Evolutionary conservation across 2,113 vertebrate species (phyloP), one percentile per base, ranked within the genome.

Genomic region (Myxocyprinus asiaticus): DNA sequence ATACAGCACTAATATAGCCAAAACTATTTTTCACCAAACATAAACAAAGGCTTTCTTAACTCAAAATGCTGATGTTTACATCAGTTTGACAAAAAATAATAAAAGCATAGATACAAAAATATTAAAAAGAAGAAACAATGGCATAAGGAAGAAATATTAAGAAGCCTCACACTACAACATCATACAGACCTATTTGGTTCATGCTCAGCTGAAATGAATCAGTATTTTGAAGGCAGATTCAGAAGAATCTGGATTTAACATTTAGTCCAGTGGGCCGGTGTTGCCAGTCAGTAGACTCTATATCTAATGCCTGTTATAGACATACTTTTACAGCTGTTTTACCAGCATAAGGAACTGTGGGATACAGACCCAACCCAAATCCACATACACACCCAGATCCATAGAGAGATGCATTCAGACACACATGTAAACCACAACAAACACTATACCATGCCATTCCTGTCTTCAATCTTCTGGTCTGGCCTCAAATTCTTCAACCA

Each of bases 331-430:
- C 69, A 71, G 42, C 53, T 59, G 55, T 59, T 72, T 44, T 17
- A 72, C 42, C 53, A 72, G 14, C 69, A 17, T 3, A 17, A 45
- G 53, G 42, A 72, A 56, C 17, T 56, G 51, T 56, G 68, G 68
- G 51, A 70, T 56, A 70, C 12, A 3, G 1, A 4, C 42, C n/a
- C 69, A 22, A 11, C 55, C 69, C 59, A 59, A 59, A 17, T 47
- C 42, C 69, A 59, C 42, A 59, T 58, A 15, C 69, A 59, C 69
- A 72, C 69, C 69, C 69, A 59, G 69, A 71, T 71, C 68, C 2
- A 70, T 51, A 70, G 50, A 51, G 48, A 11, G 11, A 53, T n/a
- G 67, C 22, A 15, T 51, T 12, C 8, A 12, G 33, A 17, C 69
- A 59, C 53, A 0, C 69, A 47, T 0, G 55, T 47, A 22, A 72